Percentiles rank a stretch among this genome's conserved stretches.
Evolutionary conservation across 2,113 vertebrate genomes (phyloP).

Genomic region (Dinomys branickii): DNA sequence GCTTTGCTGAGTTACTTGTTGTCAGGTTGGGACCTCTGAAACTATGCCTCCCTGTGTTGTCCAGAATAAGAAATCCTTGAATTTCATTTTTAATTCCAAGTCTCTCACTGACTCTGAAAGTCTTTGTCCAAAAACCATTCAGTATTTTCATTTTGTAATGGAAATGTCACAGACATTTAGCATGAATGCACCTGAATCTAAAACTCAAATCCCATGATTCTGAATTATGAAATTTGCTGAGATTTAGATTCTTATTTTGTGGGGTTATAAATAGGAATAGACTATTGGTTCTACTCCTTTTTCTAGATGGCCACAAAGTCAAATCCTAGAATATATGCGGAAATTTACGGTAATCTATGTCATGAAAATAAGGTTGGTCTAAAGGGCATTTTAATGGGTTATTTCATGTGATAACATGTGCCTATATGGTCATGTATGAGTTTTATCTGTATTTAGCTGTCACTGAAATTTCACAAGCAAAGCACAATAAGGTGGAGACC

Average conservation of each 20-base stretch:
- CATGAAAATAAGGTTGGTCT: not conserved
- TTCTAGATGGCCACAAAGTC: not conserved
- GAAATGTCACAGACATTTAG: not conserved
- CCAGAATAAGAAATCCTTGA: not conserved
- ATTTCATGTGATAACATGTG: not conserved
- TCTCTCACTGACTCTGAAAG: not conserved
- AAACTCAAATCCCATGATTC: not conserved
- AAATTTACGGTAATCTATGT: not conserved
- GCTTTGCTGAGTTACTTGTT: not conserved
- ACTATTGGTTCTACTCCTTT: not conserved
- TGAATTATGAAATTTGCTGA: not conserved
- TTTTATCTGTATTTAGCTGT: not conserved
- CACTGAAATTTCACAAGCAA: not conserved
- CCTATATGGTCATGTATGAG: not conserved
- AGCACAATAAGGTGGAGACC: not conserved
- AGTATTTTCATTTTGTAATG: not conserved
- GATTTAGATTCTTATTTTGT: constrained; percentile 22
- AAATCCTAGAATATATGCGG: not conserved
- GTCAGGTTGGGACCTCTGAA: not conserved
- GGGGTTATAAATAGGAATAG: not conserved
- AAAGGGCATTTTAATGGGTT: not conserved
- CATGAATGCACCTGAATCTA: constrained; percentile 4
- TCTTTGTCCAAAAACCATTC: not conserved
- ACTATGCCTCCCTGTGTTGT: not conserved
- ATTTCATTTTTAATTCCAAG: not conserved